Percentiles rank a stretch among this genome's conserved stretches.
phyloP scores from a whole-genome alignment of 2,797 vertebrate genomes.

The Coregonus ussuriensis region DNA sequence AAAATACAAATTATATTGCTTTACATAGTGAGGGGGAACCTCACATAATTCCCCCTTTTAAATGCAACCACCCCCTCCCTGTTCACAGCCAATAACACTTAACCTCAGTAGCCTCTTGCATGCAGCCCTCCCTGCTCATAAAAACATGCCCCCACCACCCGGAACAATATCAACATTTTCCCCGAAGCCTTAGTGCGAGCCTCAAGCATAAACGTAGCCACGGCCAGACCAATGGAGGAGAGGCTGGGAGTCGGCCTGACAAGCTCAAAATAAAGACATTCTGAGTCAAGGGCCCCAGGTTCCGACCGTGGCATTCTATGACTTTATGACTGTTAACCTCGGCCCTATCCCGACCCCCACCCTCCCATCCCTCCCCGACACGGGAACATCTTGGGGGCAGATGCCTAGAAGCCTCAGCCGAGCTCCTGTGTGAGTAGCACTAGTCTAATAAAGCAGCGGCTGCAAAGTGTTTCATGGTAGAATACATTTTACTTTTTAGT shows the following conservation, averaged over 20 bases:
- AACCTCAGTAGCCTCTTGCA: slow-evolving; percentile 5
- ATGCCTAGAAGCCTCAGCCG: slow-evolving; percentile 31
- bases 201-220: too few species aligned
- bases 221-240: background rate
- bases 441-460: background rate
- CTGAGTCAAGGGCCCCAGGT: slow-evolving; percentile 2
- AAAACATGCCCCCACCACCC: slow-evolving; percentile 5
- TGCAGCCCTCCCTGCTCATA: slow-evolving; percentile 3
- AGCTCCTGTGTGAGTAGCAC: background rate
- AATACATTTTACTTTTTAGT: background rate
- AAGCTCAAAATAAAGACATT: slow-evolving; percentile 57
- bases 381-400: slow-evolving; percentile 52
- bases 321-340: slow-evolving; percentile 49
- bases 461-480: background rate
- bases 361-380: slow-evolving; percentile 3
- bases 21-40: background rate
- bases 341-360: slow-evolving; percentile 28
- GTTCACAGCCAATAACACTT: slow-evolving; percentile 20
- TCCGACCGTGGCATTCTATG: slow-evolving; percentile 40
- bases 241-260: slow-evolving; percentile 30
- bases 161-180: slow-evolving; percentile 1
- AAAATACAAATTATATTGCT: background rate
- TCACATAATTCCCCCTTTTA: background rate
- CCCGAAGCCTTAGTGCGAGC: background rate
- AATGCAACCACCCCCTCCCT: background rate